A percentile compares a stretch with the other conserved stretches of the same genome.
These are phyloP conservation scores for Leptodactylus fuscus DNA, from an alignment of 2,113 vertebrate species.

Conservation along the genomic window DNA sequence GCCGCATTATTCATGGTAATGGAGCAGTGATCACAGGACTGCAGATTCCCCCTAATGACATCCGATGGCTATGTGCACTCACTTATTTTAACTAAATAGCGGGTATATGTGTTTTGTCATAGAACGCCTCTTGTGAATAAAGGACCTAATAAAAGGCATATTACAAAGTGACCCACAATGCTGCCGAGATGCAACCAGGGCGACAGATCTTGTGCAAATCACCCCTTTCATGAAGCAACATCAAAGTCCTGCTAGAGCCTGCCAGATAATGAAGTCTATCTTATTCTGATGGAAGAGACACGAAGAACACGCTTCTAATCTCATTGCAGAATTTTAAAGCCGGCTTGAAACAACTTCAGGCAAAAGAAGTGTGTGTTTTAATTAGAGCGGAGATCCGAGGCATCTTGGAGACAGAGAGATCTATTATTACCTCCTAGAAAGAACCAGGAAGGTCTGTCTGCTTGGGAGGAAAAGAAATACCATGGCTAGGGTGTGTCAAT, in stretches of 20 bases:
- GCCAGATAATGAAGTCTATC: conserved; percentile 58
- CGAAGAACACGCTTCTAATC: conserved; percentile 59
- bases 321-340: conserved; percentile 53
- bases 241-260: conserved; percentile 61
- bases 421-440: neutral
- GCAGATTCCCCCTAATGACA: conserved; percentile 35
- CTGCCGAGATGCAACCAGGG: conserved; percentile 16
- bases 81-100: conserved; percentile 18
- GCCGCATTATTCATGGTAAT: neutral
- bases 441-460: conserved; percentile 10
- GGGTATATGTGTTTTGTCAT: conserved; percentile 28
- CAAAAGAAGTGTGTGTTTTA: conserved; percentile 52
- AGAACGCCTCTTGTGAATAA: conserved; percentile 20
- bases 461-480: neutral
- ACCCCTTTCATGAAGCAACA: conserved; percentile 58
- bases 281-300: conserved; percentile 54
- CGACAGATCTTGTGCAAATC: conserved; percentile 55
- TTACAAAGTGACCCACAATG: conserved; percentile 55
- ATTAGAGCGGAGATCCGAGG: conserved; percentile 39
- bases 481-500: too few species aligned
- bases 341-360: conserved; percentile 56
- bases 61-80: neutral
- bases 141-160: conserved; percentile 36
- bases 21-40: conserved; percentile 53
- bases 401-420: conserved; percentile 46